These are phyloP conservation scores for Teleopsis dalmanni DNA, from an alignment of 1,140 invertebrate species.

Conservation along the genomic window DNA sequence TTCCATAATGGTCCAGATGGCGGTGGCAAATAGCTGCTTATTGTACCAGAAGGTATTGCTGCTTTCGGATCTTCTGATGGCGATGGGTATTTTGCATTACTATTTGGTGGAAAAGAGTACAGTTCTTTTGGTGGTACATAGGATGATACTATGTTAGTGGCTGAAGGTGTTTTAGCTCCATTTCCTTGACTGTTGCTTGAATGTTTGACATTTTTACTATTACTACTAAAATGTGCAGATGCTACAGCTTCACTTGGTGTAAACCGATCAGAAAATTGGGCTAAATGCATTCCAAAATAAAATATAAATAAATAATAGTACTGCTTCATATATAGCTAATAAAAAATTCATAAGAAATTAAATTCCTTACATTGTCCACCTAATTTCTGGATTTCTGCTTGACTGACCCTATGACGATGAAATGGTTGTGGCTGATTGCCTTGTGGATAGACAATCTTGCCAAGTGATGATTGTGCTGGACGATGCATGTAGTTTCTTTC, in stretches of 20 bases:
- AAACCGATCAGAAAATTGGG: slow-evolving; percentile 27
- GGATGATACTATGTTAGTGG: slow-evolving; percentile 23
- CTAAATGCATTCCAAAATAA: slow-evolving; percentile 8
- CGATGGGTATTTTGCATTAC: slow-evolving; percentile 30
- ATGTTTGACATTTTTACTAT: slow-evolving; percentile 18
- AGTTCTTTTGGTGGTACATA: slow-evolving; percentile 28
- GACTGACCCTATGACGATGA: too few species aligned
- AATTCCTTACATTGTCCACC: slow-evolving; percentile 8
- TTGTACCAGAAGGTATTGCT: slow-evolving; percentile 19
- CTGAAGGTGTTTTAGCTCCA: slow-evolving; percentile 17
- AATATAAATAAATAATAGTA: too few species aligned
- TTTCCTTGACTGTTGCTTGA: slow-evolving; percentile 8
- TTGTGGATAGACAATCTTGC: slow-evolving; percentile 12
- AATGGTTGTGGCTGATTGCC: slow-evolving; percentile 15
- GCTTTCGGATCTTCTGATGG: slow-evolving; percentile 28
- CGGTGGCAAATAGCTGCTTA: slow-evolving; percentile 35
- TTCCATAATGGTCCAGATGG: slow-evolving; percentile 24
- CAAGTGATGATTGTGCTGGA: slow-evolving; percentile 2
- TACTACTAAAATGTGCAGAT: slow-evolving; percentile 17
- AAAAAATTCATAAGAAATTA: not conserved
- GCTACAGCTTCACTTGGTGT: slow-evolving; percentile 33
- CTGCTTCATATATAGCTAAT: not conserved
- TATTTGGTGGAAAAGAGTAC: slow-evolving; percentile 36
- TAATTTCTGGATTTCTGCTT: slow-evolving; percentile 18
- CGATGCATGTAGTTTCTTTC: not conserved